phyloP scores from a whole-genome alignment of 2,797 vertebrate species.

The Emys orbicularis region DNA sequence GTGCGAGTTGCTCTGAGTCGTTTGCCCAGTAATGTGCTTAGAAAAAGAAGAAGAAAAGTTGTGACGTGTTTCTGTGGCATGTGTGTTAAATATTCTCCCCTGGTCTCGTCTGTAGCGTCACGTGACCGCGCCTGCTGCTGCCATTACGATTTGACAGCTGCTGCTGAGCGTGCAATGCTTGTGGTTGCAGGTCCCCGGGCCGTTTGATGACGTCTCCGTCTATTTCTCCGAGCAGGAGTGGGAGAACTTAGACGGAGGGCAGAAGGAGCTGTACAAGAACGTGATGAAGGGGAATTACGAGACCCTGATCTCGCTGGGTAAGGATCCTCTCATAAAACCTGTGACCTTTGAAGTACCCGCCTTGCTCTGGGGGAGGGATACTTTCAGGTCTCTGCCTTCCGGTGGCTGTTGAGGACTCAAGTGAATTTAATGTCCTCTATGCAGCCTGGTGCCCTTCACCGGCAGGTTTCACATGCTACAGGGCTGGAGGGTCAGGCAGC shows the following conservation, averaged over 20 bases:
- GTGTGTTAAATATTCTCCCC: not conserved
- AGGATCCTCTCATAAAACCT: not conserved
- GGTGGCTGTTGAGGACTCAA: not conserved
- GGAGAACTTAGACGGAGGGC: not conserved
- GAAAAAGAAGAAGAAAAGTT: too few species aligned
- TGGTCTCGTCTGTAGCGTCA: fast-evolving
- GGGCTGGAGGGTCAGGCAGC: too few species aligned
- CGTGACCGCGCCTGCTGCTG: not conserved
- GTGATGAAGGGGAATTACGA: not conserved
- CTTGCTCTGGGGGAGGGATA: not conserved
- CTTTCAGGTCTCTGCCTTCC: not conserved
- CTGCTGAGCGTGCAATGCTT: not conserved
- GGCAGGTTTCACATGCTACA: too few species aligned
- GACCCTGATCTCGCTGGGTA: not conserved
- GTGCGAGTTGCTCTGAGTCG: not conserved
- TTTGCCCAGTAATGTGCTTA: not conserved
- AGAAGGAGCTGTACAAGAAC: not conserved
- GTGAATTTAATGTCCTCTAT: not conserved
- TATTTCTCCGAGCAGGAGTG: not conserved
- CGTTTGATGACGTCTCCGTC: not conserved
- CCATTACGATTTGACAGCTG: not conserved
- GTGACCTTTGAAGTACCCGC: not conserved
- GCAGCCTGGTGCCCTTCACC: not conserved
- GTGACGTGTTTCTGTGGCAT: not conserved
- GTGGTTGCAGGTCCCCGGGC: not conserved